phyloP scores from a whole-genome alignment of 2,888 invertebrate species.

The Dugesia japonica region DNA sequence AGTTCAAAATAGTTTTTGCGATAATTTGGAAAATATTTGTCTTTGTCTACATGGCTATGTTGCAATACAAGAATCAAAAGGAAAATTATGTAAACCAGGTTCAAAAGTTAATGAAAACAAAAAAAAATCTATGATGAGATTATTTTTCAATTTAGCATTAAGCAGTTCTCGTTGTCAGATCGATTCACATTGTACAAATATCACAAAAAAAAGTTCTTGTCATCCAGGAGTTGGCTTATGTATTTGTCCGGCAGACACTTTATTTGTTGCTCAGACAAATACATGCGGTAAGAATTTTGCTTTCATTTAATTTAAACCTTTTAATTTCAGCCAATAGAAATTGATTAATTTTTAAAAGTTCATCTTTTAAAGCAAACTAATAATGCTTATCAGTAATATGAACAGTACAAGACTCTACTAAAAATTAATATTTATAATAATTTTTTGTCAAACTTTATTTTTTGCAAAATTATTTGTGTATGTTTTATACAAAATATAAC shows the following conservation, averaged over 20 bases:
- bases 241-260: neutral
- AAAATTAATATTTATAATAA: no score
- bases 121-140: neutral
- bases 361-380: no score
- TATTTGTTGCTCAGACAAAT: neutral
- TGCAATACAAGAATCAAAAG: neutral
- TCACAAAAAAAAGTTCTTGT: neutral
- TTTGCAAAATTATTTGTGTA: no score
- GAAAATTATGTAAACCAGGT: constrained; percentile 11
- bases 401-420: no score
- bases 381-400: no score
- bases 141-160: neutral
- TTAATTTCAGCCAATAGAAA: no score
- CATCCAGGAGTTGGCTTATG: neutral
- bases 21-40: constrained; percentile 8
- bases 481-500: no score
- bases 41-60: neutral
- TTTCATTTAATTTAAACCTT: no score
- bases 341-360: no score
- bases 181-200: neutral
- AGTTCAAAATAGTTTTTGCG: constrained; percentile 2
- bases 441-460: no score
- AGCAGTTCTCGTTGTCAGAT: neutral
- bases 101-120: neutral
- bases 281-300: neutral